phyloP scores from a whole-genome alignment of 2,888 invertebrate species.

The Pseudococcus longispinus region DNA sequence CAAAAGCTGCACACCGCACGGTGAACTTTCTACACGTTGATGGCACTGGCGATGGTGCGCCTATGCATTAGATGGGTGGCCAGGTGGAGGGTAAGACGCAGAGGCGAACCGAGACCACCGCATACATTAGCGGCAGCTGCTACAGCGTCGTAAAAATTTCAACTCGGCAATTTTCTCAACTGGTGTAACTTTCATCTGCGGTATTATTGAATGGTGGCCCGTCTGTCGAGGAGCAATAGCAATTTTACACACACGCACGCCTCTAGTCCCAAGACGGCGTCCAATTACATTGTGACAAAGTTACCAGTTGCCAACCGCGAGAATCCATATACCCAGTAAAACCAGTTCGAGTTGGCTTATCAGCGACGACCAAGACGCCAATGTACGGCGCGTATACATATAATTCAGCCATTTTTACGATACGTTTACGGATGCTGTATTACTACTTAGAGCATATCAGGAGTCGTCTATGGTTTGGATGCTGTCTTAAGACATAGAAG shows the following conservation, averaged over 20 bases:
- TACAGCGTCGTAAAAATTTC: conserved; percentile 15
- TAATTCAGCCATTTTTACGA: conserved; percentile 1
- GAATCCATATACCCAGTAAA: neutral
- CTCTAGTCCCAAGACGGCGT: neutral
- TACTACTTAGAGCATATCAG: neutral
- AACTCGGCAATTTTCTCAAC: conserved; percentile 15
- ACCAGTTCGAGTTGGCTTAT: neutral
- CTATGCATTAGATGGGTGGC: neutral
- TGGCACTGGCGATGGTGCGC: neutral
- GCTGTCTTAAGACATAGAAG: neutral
- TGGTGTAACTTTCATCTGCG: conserved; percentile 30
- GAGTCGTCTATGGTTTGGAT: no score
- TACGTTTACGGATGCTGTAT: neutral
- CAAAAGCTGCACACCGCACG: no score
- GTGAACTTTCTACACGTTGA: no score
- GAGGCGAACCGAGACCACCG: neutral
- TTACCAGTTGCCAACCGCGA: neutral
- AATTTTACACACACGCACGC: neutral
- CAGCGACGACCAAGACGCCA: neutral
- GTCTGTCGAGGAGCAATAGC: neutral
- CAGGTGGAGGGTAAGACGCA: neutral
- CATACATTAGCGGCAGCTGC: conserved; percentile 10
- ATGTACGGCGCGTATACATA: neutral
- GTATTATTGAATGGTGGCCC: neutral
- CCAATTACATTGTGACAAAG: conserved; percentile 4